Base-by-base conservation (phyloP, 1,140 invertebrate genomes). In the Marisa cornuarietis region DNA sequence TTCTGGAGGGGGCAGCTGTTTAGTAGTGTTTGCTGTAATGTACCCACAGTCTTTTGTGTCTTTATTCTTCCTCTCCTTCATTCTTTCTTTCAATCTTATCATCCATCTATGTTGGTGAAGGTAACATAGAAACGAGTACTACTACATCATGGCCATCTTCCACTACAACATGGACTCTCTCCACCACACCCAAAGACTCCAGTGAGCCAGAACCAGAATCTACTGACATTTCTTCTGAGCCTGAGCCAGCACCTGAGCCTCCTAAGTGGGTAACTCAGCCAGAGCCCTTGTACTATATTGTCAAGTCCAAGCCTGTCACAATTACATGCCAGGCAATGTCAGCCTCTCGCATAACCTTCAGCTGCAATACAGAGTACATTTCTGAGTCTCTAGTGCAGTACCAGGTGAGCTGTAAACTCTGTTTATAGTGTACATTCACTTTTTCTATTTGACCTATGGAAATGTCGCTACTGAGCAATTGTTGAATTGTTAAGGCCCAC, bases 301-400 rank as follows among this genome's bases (percentile, higher is more conserved):
- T 72, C 10, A 71, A 54, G 52, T 71, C 68, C 8, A n/a, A 62
- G 18, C 71, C 69, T 5, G 71, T 79, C 5, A 79, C 78, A 51
- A 72, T 79, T 42, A 79, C 78, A 10, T 79, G 78, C 58, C 52
- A 71, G 42, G 78, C 78, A 1, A 22, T 31, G 24, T 31, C 22
- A 26, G 54, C 61, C 9, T 20, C 54, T 22, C 68, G 68, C 0
- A 79, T 79, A 58, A 72, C 68, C 51, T 79, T 79, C 71, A 79
- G 69, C 54, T 79, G 78, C 58, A 79, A 72, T 26, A 54, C n/a
- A 0, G 24, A 61, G 10, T 72, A 22, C 24, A 72, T 72, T 26
- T 68, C 78, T 9, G 51, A 79, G 20, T 79, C 68, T 26, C 69
- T 52, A 11, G 54, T 71, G 24, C 52, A 72, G 20, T 71, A 79